phyloP scores from a whole-genome alignment of 2,797 vertebrate species.

The Echiichthys vipera region DNA sequence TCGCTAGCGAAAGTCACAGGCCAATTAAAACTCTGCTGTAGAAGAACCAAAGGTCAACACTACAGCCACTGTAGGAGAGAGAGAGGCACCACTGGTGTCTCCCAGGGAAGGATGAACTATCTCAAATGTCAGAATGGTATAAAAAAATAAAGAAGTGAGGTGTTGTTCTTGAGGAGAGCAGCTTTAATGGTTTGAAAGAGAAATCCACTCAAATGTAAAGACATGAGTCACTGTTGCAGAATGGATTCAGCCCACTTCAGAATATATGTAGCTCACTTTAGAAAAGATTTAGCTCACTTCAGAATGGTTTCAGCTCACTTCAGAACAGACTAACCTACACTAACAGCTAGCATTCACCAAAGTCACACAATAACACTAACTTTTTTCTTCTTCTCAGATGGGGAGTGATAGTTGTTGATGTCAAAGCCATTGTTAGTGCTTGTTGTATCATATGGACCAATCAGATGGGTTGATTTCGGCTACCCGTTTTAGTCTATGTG shows the following conservation, averaged over 20 bases:
- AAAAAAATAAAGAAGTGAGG: not conserved
- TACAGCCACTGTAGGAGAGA: slow-evolving; percentile 2
- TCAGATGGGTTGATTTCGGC: too few relatives aligned
- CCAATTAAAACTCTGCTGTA: slow-evolving; percentile 71
- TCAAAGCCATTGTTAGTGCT: too few relatives aligned
- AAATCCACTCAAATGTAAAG: not conserved
- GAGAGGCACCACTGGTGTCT: slow-evolving; percentile 16
- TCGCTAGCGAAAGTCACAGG: slow-evolving; percentile 45
- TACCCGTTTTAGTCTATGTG: too few relatives aligned
- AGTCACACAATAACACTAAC: too few relatives aligned
- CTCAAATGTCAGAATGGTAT: slow-evolving; percentile 62
- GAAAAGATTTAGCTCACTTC: too few relatives aligned
- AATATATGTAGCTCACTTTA: too few relatives aligned
- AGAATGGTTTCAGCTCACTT: not conserved
- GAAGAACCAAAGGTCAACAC: slow-evolving; percentile 68
- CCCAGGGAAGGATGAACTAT: slow-evolving; percentile 37
- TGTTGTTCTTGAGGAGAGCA: slow-evolving; percentile 14
- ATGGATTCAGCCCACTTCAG: too few relatives aligned
- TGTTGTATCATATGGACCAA: too few relatives aligned
- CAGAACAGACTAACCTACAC: too few relatives aligned
- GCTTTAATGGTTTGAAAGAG: not conserved
- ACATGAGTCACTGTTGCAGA: not conserved
- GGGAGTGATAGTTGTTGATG: too few relatives aligned
- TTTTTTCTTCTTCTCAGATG: too few relatives aligned
- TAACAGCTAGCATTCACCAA: too few relatives aligned